Conservation (phyloP, 2,113 vertebrate species). For the Rhinolophus ferrumequinum region DNA sequence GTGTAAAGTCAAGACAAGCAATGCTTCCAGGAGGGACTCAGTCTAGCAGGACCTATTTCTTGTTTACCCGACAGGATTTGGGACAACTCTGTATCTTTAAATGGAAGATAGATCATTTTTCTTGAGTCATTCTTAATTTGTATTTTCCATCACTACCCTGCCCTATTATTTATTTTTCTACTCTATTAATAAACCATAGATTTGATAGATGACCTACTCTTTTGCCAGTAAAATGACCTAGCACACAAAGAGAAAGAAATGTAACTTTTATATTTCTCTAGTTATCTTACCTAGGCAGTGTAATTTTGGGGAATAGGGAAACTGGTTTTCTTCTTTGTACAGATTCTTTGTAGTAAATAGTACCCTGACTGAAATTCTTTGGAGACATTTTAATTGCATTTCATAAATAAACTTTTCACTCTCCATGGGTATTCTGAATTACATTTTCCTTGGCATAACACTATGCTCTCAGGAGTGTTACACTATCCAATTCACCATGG, state of each 20-base stretch:
- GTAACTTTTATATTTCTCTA: not conserved
- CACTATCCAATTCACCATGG: not conserved
- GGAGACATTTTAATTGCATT: not conserved
- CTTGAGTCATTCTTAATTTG: not conserved
- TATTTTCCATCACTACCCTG: conserved; percentile 24
- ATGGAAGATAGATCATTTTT: conserved; percentile 24
- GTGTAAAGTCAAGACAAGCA: not conserved
- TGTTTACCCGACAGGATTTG: not conserved
- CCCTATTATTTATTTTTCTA: conserved; percentile 13
- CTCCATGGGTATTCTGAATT: not conserved
- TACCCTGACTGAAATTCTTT: not conserved
- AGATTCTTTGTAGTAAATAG: not conserved
- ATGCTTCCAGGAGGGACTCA: not conserved
- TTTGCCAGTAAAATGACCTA: not conserved
- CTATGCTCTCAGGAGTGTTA: not conserved
- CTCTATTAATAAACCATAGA: conserved; percentile 21
- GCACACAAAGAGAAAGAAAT: not conserved
- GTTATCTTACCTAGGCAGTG: not conserved
- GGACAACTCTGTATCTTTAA: not conserved
- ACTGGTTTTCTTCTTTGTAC: not conserved
- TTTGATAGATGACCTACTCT: not conserved
- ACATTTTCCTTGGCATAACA: not conserved
- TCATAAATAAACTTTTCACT: conserved; percentile 20
- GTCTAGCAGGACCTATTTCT: not conserved
- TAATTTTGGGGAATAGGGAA: not conserved